These are phyloP conservation scores for Masnerella sp. DNA, from an alignment of 2,888 invertebrate species.

Conservation along the genomic window DNA sequence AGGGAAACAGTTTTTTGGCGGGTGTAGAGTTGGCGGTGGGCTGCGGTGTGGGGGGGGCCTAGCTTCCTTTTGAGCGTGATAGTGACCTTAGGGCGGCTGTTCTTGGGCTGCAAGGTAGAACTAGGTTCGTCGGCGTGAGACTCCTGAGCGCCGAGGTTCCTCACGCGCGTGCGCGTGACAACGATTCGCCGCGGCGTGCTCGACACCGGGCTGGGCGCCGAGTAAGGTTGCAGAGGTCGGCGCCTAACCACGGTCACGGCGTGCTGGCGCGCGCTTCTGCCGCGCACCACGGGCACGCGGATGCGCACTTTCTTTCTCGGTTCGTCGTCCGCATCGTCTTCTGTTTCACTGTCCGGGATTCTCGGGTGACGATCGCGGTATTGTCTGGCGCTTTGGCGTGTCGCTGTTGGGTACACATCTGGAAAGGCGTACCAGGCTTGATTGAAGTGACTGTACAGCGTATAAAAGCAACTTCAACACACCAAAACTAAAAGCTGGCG, in stretches of 20 bases:
- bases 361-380: neutral
- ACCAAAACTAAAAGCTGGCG: constrained; percentile 58
- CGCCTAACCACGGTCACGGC: constrained; percentile 73
- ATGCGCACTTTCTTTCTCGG: constrained; percentile 74
- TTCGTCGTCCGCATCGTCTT: constrained; percentile 58
- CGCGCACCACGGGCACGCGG: constrained; percentile 73
- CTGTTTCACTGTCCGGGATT: too few relatives aligned
- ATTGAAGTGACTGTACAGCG: constrained; percentile 29
- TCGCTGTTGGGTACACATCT: constrained; percentile 54
- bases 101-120: too few relatives aligned
- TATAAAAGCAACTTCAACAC: constrained; percentile 51
- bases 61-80: too few relatives aligned
- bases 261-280: constrained; percentile 68
- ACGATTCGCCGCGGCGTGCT: constrained; percentile 69
- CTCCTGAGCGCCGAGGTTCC: too few relatives aligned
- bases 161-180: constrained; percentile 72
- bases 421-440: constrained; percentile 53
- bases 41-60: too few relatives aligned
- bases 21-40: too few relatives aligned
- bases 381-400: constrained; percentile 22
- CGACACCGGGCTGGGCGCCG: constrained; percentile 51
- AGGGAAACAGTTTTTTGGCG: too few relatives aligned
- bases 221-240: constrained; percentile 68
- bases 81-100: too few relatives aligned
- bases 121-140: too few relatives aligned